phyloP scores from a whole-genome alignment of 2,888 invertebrate genomes.

The Erannis defoliaria region DNA sequence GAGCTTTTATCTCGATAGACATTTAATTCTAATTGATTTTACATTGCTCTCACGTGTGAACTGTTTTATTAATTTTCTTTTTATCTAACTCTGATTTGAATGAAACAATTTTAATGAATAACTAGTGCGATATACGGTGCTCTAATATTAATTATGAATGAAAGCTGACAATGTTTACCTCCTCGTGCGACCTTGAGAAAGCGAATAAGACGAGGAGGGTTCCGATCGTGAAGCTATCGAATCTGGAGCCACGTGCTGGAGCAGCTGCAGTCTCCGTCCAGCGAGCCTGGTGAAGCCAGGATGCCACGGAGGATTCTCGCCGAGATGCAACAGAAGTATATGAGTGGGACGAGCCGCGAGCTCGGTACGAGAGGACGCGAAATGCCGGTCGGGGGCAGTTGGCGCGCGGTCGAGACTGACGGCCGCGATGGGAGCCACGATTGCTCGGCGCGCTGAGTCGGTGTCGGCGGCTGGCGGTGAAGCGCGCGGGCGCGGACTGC shows the following conservation, averaged over 20 bases:
- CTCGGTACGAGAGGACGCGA: neutral
- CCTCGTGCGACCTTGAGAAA: constrained; percentile 71
- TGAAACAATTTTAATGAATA: constrained; percentile 30
- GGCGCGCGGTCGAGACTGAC: constrained; percentile 52
- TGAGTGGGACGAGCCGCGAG: constrained; percentile 4
- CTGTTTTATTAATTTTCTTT: constrained; percentile 9
- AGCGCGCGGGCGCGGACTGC: constrained; percentile 67
- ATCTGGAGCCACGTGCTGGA: constrained; percentile 59
- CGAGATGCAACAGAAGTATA: constrained; percentile 45
- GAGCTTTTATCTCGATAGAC: constrained; percentile 35
- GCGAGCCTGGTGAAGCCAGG: constrained; percentile 56
- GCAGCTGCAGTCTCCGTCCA: constrained; percentile 51
- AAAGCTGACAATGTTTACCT: constrained; percentile 70
- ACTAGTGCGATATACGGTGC: constrained; percentile 6
- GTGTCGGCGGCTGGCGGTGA: constrained; percentile 46
- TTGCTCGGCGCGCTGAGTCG: constrained; percentile 29
- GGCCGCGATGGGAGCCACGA: constrained; percentile 18
- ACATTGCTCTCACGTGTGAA: constrained; percentile 18
- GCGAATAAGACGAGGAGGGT: constrained; percentile 54
- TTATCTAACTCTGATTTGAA: constrained; percentile 26
- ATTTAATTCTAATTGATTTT: constrained; percentile 23
- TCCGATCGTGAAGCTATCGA: constrained; percentile 61
- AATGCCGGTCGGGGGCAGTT: constrained; percentile 29
- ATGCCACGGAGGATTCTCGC: constrained; percentile 50
- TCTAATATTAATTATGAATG: constrained; percentile 59